Evolutionary conservation across 2,797 vertebrate species (phyloP), one percentile per base, ranked within the genome.

Genomic region (Sebastes flavidus): DNA sequence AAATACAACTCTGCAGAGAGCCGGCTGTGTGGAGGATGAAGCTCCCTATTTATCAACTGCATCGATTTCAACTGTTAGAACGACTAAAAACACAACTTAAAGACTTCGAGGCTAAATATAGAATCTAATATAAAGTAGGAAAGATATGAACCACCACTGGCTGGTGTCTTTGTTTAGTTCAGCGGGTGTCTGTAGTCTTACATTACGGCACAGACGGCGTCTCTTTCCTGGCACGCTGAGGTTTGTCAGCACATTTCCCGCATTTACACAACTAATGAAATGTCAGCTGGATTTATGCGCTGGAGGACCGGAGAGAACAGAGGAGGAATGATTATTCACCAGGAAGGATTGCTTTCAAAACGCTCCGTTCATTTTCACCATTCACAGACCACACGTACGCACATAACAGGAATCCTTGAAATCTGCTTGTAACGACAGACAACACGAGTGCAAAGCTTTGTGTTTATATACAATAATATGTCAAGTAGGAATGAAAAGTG

Each of bases 271-370:
- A 42, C 27, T 77, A 69, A 72, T 78, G 65, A 73, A 83, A 74
- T 60, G 72, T 77, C 83, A 67, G 65, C 80, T 77, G 69, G 77
- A 87, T 84, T 86, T 85, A 81, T 86, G 65, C 67, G 72, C 59
- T 13, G 72, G 65, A 13, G 30, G 80, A 77, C 70, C 52, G 67
- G 54, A 62, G 66, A 81, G 66, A 81, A 67, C 46, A 65, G 67
- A 20, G 70, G 24, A 65, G 67, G 85, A 84, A 87, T 85, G 46
- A 86, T 75, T 22, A 78, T 74, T 60, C 24, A 56, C 63, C 9
- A 22, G 72, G 58, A 72, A 8, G 34, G 42, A 80, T 71, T 60
- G 59, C 75, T 77, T 79, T 65, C 56, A 80, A 83, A 80, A 78
- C 55, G 52, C 24, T 24, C 20, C 29, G 5, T 56, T 60, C n/a